Evolutionary conservation across 2,113 vertebrate species (phyloP).

Genomic region (Hepsetus odoe): DNA sequence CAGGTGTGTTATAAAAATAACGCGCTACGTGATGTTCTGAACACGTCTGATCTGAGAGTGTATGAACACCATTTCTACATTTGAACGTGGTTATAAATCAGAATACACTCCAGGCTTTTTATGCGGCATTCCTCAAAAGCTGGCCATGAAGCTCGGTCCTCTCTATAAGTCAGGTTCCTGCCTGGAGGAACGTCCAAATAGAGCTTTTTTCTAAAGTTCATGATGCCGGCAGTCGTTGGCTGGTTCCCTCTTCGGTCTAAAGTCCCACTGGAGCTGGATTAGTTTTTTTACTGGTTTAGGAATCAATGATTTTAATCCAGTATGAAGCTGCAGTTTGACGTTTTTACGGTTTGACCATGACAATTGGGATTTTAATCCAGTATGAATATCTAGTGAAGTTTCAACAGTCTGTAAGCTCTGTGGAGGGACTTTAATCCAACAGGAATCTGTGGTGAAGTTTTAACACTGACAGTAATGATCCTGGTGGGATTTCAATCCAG

Average conservation of each 20-base stretch:
- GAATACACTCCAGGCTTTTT: background rate
- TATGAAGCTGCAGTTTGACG: background rate
- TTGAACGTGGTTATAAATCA: background rate
- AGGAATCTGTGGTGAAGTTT: background rate
- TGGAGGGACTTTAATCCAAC: background rate
- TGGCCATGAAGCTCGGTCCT: background rate
- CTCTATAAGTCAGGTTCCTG: constrained; percentile 11
- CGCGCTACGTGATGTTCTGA: too few species aligned
- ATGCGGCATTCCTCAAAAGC: background rate
- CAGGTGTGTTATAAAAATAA: too few species aligned
- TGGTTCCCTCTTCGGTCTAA: background rate
- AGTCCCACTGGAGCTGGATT: background rate
- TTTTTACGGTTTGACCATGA: background rate
- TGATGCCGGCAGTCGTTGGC: background rate
- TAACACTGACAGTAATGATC: too few species aligned
- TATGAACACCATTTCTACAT: constrained; percentile 17
- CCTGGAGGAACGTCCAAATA: background rate
- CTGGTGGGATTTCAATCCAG: too few species aligned
- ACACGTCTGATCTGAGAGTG: background rate
- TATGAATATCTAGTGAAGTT: background rate
- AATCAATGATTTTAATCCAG: background rate
- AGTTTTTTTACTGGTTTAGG: background rate
- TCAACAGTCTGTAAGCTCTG: too few species aligned
- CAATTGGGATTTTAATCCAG: background rate
- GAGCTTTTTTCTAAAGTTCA: background rate